Conservation (phyloP, 2,113 vertebrate genomes). For the Lagopus leucura region DNA sequence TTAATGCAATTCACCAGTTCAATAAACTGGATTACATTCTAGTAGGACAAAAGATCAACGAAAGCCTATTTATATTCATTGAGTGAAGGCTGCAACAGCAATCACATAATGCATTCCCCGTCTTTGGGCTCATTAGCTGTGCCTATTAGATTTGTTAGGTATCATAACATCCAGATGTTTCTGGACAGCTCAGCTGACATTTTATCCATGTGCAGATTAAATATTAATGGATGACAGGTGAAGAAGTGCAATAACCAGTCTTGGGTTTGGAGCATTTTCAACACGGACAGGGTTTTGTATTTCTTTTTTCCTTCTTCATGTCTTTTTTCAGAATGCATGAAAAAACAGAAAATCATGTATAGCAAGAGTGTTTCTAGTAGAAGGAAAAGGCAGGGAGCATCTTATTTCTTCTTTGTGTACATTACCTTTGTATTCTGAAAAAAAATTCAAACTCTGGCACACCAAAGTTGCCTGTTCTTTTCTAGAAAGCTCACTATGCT, state of each 20-base stretch:
- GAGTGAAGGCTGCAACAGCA: conserved; percentile 73
- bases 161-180: conserved; percentile 76
- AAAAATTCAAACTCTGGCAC: not conserved
- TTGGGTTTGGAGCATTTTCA: conserved; percentile 23
- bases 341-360: not conserved
- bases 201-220: conserved; percentile 55
- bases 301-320: not conserved
- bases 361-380: not conserved
- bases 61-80: conserved; percentile 79
- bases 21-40: conserved; percentile 77
- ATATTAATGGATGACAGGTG: conserved; percentile 54
- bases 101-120: conserved; percentile 58
- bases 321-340: conserved; percentile 1
- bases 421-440: not conserved
- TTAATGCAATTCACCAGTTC: conserved; percentile 80
- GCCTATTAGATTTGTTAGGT: conserved; percentile 74
- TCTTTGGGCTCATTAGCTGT: conserved; percentile 77
- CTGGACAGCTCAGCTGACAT: conserved; percentile 69
- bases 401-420: not conserved
- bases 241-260: conserved; percentile 43
- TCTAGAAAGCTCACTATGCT: not conserved
- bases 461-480: not conserved
- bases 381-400: not conserved
- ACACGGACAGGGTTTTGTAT: not conserved
- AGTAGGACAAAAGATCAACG: conserved; percentile 80